Evolutionary conservation across 1,140 invertebrate genomes (phyloP).

Genomic region (Drosophila ananassae): DNA sequence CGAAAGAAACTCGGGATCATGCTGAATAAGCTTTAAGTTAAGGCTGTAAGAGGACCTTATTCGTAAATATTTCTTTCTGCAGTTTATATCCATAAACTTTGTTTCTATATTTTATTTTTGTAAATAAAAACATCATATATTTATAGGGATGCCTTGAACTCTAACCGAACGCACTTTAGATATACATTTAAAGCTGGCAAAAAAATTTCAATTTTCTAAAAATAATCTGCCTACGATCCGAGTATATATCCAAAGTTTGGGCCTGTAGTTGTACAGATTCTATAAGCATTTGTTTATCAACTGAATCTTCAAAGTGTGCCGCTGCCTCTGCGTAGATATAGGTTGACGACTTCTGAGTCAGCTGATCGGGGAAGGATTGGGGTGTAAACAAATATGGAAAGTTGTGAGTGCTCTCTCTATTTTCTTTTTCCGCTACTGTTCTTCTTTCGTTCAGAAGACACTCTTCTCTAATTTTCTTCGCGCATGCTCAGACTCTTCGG

Average conservation of each 20-base stretch:
- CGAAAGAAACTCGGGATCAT: background rate
- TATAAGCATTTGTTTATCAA: conserved; percentile 40
- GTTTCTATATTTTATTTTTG: background rate
- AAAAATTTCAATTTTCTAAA: conserved; percentile 24
- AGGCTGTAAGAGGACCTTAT: background rate
- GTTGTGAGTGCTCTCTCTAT: background rate
- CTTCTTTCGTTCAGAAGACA: too few species aligned
- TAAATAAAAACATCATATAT: background rate
- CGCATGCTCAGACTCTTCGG: background rate
- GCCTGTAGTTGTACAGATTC: conserved; percentile 9
- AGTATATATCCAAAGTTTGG: conserved; percentile 10
- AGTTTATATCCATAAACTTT: too few species aligned
- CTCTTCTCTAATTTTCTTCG: background rate
- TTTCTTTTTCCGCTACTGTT: background rate
- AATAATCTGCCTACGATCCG: conserved; percentile 12
- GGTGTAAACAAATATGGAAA: conserved; percentile 51
- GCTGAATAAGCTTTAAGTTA: background rate
- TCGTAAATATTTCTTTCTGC: too few species aligned
- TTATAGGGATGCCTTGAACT: conserved; percentile 2
- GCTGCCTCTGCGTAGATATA: conserved; percentile 32
- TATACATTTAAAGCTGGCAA: conserved; percentile 54
- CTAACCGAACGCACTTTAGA: background rate
- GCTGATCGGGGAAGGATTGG: conserved; percentile 19
- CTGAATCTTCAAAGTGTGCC: conserved; percentile 40
- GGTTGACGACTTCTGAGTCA: conserved; percentile 44